Base-by-base conservation (phyloP, 2,113 vertebrate genomes). In the Crotalus horridus region DNA sequence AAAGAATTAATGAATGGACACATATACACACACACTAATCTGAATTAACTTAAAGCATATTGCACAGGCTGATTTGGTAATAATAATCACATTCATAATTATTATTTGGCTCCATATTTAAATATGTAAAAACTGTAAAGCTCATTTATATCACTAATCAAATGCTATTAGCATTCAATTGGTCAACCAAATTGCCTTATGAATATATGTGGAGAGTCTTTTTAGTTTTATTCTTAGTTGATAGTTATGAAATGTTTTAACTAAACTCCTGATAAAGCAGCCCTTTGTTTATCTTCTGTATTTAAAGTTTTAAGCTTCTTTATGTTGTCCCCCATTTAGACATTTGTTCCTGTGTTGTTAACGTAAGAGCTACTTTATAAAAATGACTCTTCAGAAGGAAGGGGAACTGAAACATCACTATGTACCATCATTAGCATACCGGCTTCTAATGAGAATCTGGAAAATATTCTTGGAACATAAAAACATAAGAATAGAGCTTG, bases 31-130 rank as follows among this genome's bases (percentile, higher is more conserved):
- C 29, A 13, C 3, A 12, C 61, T 13, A 69, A 4, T n/a, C 61
- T 69, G 61, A 94, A 95, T 17, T 33, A 17, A 95, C 87, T 55
- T 23, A 89, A 54, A 85, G 92, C 92, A 94, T 94, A 92, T 85
- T 94, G 92, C 26, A 93, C 94, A 46, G 29, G 29, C 26, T 55
- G 93, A n/a, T 94, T 90, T 94, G 91, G 92, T 51, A 15, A 64
- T 51, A 4, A 9, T 4, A n/a, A 15, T 17, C 8, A 64, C 29
- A 69, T 90, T 64, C 29, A 21, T 90, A 69, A n/a, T 64, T 51
- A 64, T 51, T 64, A 69, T 74, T 10, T 69, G 61, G 29, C 51
- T 54, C 29, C n/a, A 1, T 53, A 33, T 74, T 29, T 51, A 33
- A 53, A 53, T 69, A 53, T 53, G 46, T 69, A 26, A 46, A 90